A percentile compares a stretch with the other conserved stretches of the same genome.
phyloP scores from a whole-genome alignment of 2,113 vertebrate genomes.

The Perca fluviatilis region DNA sequence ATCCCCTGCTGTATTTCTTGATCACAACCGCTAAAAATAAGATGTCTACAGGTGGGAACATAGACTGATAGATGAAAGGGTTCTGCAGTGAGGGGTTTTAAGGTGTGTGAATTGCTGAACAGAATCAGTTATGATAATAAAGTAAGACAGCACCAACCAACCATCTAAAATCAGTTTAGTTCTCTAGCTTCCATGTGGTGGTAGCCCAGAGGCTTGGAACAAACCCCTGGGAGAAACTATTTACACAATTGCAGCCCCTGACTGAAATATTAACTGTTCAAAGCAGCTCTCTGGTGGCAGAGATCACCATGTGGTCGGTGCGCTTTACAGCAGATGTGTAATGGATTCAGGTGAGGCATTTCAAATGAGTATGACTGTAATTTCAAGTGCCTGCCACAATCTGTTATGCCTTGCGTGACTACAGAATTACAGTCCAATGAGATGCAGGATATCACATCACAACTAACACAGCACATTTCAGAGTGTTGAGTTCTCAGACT shows the following conservation, averaged over 20 bases:
- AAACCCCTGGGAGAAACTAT: constrained; percentile 61
- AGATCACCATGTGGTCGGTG: constrained; percentile 59
- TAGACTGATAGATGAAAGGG: constrained; percentile 1
- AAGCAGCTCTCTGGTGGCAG: constrained; percentile 62
- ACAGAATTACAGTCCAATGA: constrained; percentile 37
- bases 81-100: constrained; percentile 21
- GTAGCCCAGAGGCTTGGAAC: constrained; percentile 55
- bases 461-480: constrained; percentile 33
- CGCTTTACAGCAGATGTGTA: constrained; percentile 56
- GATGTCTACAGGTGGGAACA: constrained; percentile 6
- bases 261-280: constrained; percentile 75
- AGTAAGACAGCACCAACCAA: constrained; percentile 53
- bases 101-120: constrained; percentile 25
- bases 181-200: constrained; percentile 62
- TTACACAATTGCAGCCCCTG: constrained; percentile 45
- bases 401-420: constrained; percentile 62
- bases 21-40: constrained; percentile 41
- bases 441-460: constrained; percentile 60
- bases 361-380: constrained; percentile 66
- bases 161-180: constrained; percentile 57
- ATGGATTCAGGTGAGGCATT: constrained; percentile 71
- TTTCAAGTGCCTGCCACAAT: constrained; percentile 70
- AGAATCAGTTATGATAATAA: constrained; percentile 60
- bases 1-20: constrained; percentile 17
- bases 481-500: constrained; percentile 26